Evolutionary conservation across 2,797 vertebrate genomes (phyloP).

Genomic region (Gymnoscopelus microlampas): DNA sequence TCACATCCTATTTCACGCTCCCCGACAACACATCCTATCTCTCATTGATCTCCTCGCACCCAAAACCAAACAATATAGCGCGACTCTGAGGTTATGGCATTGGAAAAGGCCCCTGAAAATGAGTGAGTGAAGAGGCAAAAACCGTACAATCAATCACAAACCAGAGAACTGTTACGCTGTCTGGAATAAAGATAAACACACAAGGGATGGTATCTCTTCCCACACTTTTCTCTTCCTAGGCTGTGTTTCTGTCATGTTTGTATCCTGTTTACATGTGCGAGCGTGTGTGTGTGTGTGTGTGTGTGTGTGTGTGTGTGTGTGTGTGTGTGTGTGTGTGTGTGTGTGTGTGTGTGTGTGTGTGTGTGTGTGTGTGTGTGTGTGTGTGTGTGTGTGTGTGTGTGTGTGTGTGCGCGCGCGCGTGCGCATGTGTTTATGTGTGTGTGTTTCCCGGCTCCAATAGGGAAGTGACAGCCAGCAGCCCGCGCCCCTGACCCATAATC

Average conservation of each 20-base stretch:
- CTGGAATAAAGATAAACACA: slow-evolving; percentile 25
- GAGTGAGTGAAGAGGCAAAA: neutral
- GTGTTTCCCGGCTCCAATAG: slow-evolving; percentile 20
- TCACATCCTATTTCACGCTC: slow-evolving; percentile 29
- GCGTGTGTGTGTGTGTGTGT: slow-evolving; percentile 11
- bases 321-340: neutral
- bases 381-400: slow-evolving; percentile 9
- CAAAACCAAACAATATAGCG: slow-evolving; percentile 25
- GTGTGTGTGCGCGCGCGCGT: neutral
- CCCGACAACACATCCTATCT: neutral
- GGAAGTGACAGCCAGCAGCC: slow-evolving; percentile 47
- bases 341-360: slow-evolving; percentile 17
- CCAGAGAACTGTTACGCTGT: neutral
- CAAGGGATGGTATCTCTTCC: slow-evolving; percentile 16
- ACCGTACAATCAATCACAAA: slow-evolving; percentile 32
- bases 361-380: slow-evolving; percentile 1
- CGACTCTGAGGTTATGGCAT: slow-evolving; percentile 31
- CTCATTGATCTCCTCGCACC: neutral
- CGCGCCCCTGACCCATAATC: slow-evolving; percentile 67
- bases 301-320: slow-evolving; percentile 1
- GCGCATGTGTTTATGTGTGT: slow-evolving; percentile 11
- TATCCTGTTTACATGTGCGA: slow-evolving; percentile 27
- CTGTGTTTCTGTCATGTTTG: slow-evolving; percentile 32
- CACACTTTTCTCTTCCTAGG: slow-evolving; percentile 11
- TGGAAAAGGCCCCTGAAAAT: slow-evolving; percentile 4